These are phyloP conservation scores for Podarcis cretensis DNA, from an alignment of 2,113 vertebrate genomes.

Conservation along the genomic window DNA sequence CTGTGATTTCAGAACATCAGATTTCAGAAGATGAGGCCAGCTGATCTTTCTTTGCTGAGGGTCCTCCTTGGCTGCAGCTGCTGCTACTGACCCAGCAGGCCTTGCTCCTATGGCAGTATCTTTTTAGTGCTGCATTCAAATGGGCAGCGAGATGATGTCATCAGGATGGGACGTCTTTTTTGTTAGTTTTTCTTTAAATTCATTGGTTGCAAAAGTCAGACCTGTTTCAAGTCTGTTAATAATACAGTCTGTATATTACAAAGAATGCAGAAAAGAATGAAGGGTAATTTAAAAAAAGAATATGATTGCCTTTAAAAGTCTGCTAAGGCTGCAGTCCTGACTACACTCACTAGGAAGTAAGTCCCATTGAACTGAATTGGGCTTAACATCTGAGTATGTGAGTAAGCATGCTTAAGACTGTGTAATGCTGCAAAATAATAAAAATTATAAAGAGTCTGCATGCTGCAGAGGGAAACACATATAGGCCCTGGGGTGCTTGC, in stretches of 20 bases:
- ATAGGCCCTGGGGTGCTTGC: slow-evolving; percentile 43
- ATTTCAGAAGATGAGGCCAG: neutral
- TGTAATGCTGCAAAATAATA: neutral
- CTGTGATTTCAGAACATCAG: neutral
- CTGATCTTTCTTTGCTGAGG: no score
- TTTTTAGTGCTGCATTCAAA: neutral
- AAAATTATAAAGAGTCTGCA: neutral
- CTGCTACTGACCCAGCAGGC: neutral
- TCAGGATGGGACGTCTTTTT: neutral
- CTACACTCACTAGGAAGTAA: neutral
- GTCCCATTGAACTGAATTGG: neutral
- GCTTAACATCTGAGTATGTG: neutral
- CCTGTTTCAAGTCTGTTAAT: neutral
- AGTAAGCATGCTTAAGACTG: neutral
- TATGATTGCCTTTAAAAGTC: neutral
- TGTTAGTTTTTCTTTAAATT: neutral
- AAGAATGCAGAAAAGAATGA: neutral
- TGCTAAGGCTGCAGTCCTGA: neutral
- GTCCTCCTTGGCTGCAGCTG: no score
- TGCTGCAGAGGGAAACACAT: slow-evolving; percentile 49
- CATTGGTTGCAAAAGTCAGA: neutral
- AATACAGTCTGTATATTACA: neutral
- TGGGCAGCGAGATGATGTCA: neutral
- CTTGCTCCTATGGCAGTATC: neutral
- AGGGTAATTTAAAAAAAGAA: neutral